A percentile compares a stretch with the other conserved stretches of the same genome.
Conservation (phyloP, 2,113 vertebrate species). For the Colaptes auratus region DNA sequence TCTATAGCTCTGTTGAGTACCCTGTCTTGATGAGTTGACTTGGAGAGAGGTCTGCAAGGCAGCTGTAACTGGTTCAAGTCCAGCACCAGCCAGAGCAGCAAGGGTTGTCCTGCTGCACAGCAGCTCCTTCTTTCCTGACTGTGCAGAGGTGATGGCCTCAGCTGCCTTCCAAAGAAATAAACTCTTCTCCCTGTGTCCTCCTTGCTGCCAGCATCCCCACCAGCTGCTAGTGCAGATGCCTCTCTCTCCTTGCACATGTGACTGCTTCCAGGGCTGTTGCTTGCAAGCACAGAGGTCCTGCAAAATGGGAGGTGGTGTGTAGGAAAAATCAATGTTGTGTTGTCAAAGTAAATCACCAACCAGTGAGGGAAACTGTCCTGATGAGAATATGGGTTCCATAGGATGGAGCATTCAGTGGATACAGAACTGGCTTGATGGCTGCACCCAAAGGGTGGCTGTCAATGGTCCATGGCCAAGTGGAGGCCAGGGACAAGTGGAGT, state of each 20-base stretch:
- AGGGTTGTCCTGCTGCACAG: neutral
- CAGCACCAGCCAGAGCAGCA: neutral
- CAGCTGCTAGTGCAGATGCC: neutral
- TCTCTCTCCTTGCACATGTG: too few species aligned
- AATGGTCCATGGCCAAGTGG: too few species aligned
- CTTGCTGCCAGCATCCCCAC: neutral
- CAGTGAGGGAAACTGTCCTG: neutral
- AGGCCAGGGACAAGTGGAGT: too few species aligned
- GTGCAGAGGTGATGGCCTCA: neutral
- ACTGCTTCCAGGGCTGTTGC: neutral
- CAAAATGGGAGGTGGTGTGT: neutral
- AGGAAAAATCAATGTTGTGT: neutral
- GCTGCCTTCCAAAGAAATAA: neutral
- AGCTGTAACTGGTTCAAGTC: neutral
- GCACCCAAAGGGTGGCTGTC: too few species aligned
- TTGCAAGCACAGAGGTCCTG: neutral
- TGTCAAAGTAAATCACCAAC: neutral
- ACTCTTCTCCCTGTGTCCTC: rapidly evolving
- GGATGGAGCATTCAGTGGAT: too few species aligned
- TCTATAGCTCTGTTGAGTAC: neutral
- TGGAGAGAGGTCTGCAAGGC: neutral
- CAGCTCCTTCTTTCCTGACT: neutral
- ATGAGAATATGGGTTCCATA: neutral
- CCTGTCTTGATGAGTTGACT: neutral
- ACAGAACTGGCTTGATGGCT: too few species aligned